Conservation (phyloP, 2,888 invertebrate genomes). For the Phlogophora meticulosa region DNA sequence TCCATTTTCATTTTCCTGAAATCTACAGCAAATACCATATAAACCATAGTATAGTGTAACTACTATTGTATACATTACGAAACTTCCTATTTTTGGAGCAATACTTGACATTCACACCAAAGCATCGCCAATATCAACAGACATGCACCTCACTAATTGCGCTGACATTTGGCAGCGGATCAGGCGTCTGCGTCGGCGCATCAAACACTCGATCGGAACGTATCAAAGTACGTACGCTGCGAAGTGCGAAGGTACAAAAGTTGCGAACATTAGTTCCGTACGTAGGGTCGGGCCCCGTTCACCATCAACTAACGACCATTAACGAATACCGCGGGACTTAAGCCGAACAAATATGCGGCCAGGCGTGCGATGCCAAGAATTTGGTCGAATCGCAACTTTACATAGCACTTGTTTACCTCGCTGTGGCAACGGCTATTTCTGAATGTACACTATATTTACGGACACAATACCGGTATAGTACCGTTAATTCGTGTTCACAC, state of each 20-base stretch:
- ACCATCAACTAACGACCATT: conserved; percentile 73
- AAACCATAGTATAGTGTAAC: background rate
- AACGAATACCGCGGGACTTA: conserved; percentile 72
- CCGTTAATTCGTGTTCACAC: conserved; percentile 72
- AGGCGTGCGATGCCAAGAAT: conserved; percentile 84
- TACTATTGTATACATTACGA: conserved; percentile 3
- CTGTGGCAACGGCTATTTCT: conserved; percentile 78
- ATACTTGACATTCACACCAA: conserved; percentile 32
- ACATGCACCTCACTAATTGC: conserved; percentile 38
- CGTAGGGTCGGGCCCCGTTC: conserved; percentile 66
- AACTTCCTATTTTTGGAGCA: conserved; percentile 29
- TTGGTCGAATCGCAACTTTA: conserved; percentile 83
- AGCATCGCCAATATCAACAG: conserved; percentile 45
- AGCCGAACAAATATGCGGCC: conserved; percentile 80
- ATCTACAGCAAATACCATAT: background rate
- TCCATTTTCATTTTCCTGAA: background rate
- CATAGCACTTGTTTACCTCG: conserved; percentile 86
- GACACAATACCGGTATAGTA: conserved; percentile 66
- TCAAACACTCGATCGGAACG: conserved; percentile 25
- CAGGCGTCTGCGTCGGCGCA: conserved; percentile 18
- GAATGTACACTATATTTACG: conserved; percentile 71
- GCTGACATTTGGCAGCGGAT: conserved; percentile 54
- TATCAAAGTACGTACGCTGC: no score
- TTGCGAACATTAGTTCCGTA: conserved; percentile 32
- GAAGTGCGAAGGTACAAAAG: conserved; percentile 14